Conservation (phyloP, 1,140 invertebrate species). For the Nephotettix cincticeps region DNA sequence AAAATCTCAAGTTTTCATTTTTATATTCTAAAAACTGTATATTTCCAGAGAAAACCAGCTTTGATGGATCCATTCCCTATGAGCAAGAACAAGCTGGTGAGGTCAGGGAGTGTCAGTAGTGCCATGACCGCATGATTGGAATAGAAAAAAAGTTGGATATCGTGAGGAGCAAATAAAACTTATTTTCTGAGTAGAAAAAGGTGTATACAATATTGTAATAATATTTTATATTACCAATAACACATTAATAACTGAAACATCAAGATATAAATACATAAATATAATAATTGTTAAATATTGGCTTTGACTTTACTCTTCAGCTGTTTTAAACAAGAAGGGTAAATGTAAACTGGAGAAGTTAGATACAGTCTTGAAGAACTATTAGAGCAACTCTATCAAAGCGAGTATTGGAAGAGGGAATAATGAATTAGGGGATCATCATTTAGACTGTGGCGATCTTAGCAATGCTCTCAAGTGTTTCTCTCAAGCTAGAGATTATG, state of each 20-base stretch:
- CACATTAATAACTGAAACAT: too few relatives aligned
- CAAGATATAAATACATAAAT: too few relatives aligned
- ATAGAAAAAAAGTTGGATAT: too few relatives aligned
- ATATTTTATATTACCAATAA: too few relatives aligned
- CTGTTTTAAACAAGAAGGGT: too few relatives aligned
- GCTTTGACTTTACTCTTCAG: too few relatives aligned
- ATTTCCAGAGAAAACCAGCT: conserved; percentile 45
- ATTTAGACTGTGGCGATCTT: conserved; percentile 94
- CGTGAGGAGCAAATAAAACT: too few relatives aligned
- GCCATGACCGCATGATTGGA: conserved; percentile 1
- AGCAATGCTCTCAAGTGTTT: conserved; percentile 98
- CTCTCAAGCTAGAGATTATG: conserved; percentile 97
- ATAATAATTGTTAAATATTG: too few relatives aligned
- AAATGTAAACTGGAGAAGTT: conserved; percentile 95
- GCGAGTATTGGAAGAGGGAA: conserved; percentile 86
- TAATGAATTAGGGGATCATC: conserved; percentile 97
- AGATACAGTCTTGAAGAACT: conserved; percentile 97
- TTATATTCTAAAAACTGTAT: too few relatives aligned
- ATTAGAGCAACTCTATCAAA: conserved; percentile 98
- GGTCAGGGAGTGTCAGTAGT: conserved; percentile 29
- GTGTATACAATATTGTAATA: too few relatives aligned
- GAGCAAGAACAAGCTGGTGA: conserved; percentile 33
- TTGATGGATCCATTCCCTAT: conserved; percentile 34
- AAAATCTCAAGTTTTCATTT: too few relatives aligned
- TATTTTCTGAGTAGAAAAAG: too few relatives aligned